phyloP scores from a whole-genome alignment of 2,888 invertebrate genomes.

The Rhagium mordax region DNA sequence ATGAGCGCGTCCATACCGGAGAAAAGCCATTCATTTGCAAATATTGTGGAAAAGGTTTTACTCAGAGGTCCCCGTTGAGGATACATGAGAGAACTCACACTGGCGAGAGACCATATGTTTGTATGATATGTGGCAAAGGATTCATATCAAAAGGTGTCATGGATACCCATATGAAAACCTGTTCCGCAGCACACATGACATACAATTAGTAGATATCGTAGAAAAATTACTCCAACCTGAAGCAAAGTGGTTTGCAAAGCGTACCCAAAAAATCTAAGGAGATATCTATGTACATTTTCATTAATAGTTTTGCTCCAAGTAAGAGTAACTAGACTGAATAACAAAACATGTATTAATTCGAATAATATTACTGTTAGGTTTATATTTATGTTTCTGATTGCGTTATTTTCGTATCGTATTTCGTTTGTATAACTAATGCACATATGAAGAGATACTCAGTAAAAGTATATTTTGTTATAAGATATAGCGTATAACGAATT shows the following conservation, averaged over 20 bases:
- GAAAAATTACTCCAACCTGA: constrained; percentile 17
- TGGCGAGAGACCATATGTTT: constrained; percentile 74
- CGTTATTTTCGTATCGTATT: constrained; percentile 12
- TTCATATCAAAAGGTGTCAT: constrained; percentile 68
- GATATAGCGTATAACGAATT: neutral
- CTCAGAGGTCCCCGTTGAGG: constrained; percentile 75
- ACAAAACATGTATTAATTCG: constrained; percentile 9
- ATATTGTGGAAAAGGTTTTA: constrained; percentile 76
- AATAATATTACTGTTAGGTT: constrained; percentile 1
- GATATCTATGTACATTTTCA: neutral
- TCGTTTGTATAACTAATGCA: neutral
- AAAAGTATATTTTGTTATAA: constrained; percentile 10
- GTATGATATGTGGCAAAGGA: constrained; percentile 74
- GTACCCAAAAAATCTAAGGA: neutral
- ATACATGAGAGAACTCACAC: constrained; percentile 77
- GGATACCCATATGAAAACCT: constrained; percentile 63
- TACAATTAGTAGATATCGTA: constrained; percentile 19
- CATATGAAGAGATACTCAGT: constrained; percentile 4
- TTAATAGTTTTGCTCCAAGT: constrained; percentile 18
- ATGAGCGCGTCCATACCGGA: constrained; percentile 76
- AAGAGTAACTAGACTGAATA: constrained; percentile 25
- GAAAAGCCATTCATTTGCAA: constrained; percentile 77
- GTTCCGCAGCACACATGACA: constrained; percentile 40
- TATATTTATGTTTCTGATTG: neutral
- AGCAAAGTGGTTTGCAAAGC: neutral